Evolutionary conservation across 2,797 vertebrate species (phyloP), one percentile per base, ranked within the genome.

Genomic region (Tarsius wallacei): DNA sequence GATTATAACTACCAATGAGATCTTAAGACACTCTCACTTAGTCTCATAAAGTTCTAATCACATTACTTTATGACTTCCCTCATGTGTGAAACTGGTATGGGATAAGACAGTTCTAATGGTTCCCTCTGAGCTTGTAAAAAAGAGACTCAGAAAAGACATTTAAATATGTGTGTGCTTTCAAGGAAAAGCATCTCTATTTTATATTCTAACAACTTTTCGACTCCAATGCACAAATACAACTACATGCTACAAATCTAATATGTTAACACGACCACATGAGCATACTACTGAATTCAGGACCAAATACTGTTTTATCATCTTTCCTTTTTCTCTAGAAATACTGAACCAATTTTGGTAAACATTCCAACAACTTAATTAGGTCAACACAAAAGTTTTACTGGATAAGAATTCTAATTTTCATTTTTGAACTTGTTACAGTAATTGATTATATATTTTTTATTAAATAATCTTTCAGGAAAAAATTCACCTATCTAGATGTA

Each of bases 341-440:
- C 26, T 88, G 85, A 76, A 57, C 4, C 31, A 57, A 86, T 91
- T 78, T 89, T 76, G 17, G 49, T 74, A 91, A 86, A 42, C 28
- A 87, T 36, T 10, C 16, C 22, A 90, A 22, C 74, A 96, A 90
- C 68, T 87, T 68, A 61, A 93, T 61, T 68, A 73, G 33, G 28
- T 61, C 68, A 68, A 85, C 49, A 93, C 2, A 89, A 96, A 91
- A 83, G n/a, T 66, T 70, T 47, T 81, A 91, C 8, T 92, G 70
- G 12, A 71, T 3, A 88, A 22, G 42, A 93, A 80, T 88, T 94
- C 53, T 77, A 85, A 74, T 55, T 93, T 94, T 95, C 88, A 53
- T 24, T 42, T 88, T 85, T 89, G n/a, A 92, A 76, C 31, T 70
- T 71, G 57, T 84, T 66, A 59, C 47, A 24, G 33, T 86, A 49